Conservation (phyloP, 2,888 invertebrate genomes). For the Caenorhabditis plicata region DNA sequence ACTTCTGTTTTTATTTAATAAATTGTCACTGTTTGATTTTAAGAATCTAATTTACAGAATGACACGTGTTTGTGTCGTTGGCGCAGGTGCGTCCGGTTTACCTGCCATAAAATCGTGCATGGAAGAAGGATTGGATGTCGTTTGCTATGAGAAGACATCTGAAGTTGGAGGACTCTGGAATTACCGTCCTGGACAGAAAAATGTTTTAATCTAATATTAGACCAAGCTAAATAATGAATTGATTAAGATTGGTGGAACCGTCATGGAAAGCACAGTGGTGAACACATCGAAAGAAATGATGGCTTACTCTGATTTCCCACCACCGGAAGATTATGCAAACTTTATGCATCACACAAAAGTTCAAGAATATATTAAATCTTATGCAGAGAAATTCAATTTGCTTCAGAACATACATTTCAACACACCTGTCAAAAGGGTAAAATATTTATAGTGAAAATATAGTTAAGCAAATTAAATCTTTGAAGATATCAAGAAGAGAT, state of each 20-base stretch:
- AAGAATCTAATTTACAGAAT: too few relatives aligned
- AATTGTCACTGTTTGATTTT: not conserved
- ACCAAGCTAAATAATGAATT: not conserved
- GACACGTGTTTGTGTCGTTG: constrained; percentile 60
- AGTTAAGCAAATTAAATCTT: not conserved
- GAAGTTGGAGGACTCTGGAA: constrained; percentile 65
- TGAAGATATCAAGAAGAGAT: constrained; percentile 36
- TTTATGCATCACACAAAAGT: constrained; percentile 60
- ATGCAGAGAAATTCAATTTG: constrained; percentile 55
- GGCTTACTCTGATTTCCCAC: constrained; percentile 65
- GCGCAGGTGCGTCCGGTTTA: constrained; percentile 62
- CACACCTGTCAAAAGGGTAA: constrained; percentile 58
- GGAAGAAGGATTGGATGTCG: constrained; percentile 58
- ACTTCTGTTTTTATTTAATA: not conserved
- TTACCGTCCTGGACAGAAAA: constrained; percentile 52
- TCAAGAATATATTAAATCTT: constrained; percentile 56
- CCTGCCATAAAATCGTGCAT: constrained; percentile 61
- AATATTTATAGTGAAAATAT: constrained; percentile 1
- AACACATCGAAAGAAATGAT: constrained; percentile 68
- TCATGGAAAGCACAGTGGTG: constrained; percentile 67
- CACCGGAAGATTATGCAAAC: constrained; percentile 52
- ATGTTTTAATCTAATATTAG: constrained; percentile 9
- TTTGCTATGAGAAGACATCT: constrained; percentile 58
- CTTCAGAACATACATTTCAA: constrained; percentile 57
- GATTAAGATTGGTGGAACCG: constrained; percentile 56